Evolutionary conservation across 1,140 invertebrate species (phyloP), one percentile per base, ranked within the genome.

Genomic region (Subanguina moxae): DNA sequence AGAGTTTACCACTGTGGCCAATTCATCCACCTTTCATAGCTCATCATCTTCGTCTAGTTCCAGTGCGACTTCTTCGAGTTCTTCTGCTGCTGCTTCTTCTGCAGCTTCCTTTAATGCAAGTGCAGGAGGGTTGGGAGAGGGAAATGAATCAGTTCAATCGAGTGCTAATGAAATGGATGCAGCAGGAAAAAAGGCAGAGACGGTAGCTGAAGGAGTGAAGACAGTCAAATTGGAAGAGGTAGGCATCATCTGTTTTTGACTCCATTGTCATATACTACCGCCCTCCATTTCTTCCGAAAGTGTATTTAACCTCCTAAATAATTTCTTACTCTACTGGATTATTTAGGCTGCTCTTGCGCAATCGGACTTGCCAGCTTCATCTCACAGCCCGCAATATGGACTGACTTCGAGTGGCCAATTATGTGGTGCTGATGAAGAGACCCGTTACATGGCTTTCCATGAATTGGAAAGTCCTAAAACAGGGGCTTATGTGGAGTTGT

Each of bases 151-250:
- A n/a, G 21, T 17, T 64, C 27, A 5, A 48, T 52, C 19, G 7
- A 52, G 62, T 61, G 45, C 21, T 25, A 67, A 67, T 58, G 38
- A 32, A 59, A 57, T 27, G 23, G 30, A 67, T 58, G 32, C 57
- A 23, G 30, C 52, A 58, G 52, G 42, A 7, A 57, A 67, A 67
- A 38, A 21, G 62, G 48, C 17, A 8, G 48, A 52, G 23, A 21
- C 48, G 15, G n/a, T 15, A 52, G 48, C 48, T 5, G 21, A 61
- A 43, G 56, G 65, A 57, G 38, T 42, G 21, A 17, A 52, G 21
- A 19, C 23, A 15, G 28, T 45, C 25, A 38, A 66, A 19, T 25
- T 52, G 0, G 17, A 30, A 19, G 46, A 38, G n/a, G 48, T 52
- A 66, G 43, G 25, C 42, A n/a, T n/a, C n/a, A n/a, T 59, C 19